Evolutionary conservation across 2,888 invertebrate species (phyloP).

Genomic region (Piscicola geometra): DNA sequence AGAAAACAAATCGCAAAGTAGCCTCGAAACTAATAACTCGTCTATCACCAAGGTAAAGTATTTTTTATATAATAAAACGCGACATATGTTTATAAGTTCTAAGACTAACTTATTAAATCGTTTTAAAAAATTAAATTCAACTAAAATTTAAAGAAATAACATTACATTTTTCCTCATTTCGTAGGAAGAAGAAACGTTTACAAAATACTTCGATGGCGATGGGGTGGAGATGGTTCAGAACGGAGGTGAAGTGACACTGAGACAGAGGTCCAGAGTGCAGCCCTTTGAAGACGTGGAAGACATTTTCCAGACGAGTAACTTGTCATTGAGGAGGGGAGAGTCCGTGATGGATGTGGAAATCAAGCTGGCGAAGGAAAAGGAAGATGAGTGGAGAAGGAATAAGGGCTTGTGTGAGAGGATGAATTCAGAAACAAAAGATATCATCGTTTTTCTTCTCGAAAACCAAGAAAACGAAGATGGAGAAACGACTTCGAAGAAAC

Average conservation of each 20-base stretch:
- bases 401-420: background rate
- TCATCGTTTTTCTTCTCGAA: background rate
- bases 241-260: background rate
- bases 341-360: background rate
- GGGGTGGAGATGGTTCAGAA: too few species aligned
- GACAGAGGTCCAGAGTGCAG: background rate
- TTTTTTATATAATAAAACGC: too few species aligned
- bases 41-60: too few species aligned
- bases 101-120: too few species aligned
- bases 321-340: background rate
- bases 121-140: too few species aligned
- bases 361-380: background rate
- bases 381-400: background rate
- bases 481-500: background rate
- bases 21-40: too few species aligned
- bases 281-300: slow-evolving; percentile 4
- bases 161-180: too few species aligned
- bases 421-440: background rate
- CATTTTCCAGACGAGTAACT: background rate
- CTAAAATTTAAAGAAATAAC: too few species aligned
- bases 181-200: too few species aligned
- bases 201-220: too few species aligned
- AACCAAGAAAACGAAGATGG: background rate
- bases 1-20: too few species aligned
- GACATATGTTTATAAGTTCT: too few species aligned